phyloP scores from a whole-genome alignment of 2,113 vertebrate genomes.

The Scopus umbretta region DNA sequence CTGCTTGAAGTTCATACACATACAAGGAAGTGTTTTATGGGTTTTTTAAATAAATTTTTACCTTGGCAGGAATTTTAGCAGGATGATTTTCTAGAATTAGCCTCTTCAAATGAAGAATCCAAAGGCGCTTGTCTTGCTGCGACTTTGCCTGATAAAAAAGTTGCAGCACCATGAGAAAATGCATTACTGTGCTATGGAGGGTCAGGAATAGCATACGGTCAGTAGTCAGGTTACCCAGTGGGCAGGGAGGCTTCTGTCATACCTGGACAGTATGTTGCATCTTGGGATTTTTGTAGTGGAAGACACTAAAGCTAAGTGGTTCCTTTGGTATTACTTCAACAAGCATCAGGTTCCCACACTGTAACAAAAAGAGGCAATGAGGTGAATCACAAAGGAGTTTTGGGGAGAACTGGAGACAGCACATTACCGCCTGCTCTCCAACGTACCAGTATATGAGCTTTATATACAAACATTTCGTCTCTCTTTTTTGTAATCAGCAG shows the following conservation, averaged over 20 bases:
- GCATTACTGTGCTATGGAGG: neutral
- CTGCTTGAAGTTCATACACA: neutral
- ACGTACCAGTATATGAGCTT: constrained; percentile 95
- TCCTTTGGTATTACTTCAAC: constrained; percentile 97
- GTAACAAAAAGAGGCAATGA: neutral
- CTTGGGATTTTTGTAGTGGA: constrained; percentile 99
- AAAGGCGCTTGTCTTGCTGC: constrained; percentile 94
- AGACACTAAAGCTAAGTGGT: constrained; percentile 94
- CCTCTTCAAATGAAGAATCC: constrained; percentile 95
- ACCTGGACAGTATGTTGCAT: constrained; percentile 98
- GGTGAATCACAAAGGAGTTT: neutral
- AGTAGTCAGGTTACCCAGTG: neutral
- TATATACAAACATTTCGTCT: constrained; percentile 91
- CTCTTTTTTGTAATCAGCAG: constrained; percentile 96
- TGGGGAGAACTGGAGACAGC: neutral
- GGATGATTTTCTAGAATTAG: constrained; percentile 98
- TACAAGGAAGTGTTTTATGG: neutral
- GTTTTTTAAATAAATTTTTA: constrained; percentile 35
- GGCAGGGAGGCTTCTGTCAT: constrained; percentile 1
- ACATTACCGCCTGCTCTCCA: too few relatives aligned
- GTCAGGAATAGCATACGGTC: neutral
- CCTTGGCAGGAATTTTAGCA: constrained; percentile 98
- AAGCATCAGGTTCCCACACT: constrained; percentile 99
- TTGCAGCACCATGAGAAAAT: neutral
- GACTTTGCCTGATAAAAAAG: constrained; percentile 85